phyloP scores from a whole-genome alignment of 1,140 invertebrate genomes.

The Sycophila sp. region DNA sequence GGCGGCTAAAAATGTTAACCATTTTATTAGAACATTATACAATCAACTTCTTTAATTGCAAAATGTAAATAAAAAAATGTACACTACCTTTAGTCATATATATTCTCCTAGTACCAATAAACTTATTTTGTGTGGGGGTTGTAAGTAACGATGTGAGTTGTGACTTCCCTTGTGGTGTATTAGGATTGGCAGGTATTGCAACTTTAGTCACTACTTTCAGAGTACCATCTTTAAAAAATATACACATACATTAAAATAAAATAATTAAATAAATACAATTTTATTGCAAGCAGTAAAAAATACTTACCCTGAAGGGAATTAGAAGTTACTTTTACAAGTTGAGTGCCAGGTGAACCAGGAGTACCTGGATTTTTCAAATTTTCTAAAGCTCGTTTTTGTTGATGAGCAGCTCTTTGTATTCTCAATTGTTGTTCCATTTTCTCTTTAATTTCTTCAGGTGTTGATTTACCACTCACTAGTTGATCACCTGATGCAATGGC shows the following conservation, averaged over 20 bases:
- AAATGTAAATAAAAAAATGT: slow-evolving; percentile 3
- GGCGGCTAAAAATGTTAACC: slow-evolving; percentile 61
- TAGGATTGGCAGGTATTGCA: slow-evolving; percentile 68
- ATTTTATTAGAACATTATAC: slow-evolving; percentile 16
- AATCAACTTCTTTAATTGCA: not conserved
- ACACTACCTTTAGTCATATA: slow-evolving; percentile 80
- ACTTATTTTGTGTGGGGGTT: slow-evolving; percentile 72
- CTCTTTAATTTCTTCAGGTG: slow-evolving; percentile 86
- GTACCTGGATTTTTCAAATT: slow-evolving; percentile 64
- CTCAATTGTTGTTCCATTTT: slow-evolving; percentile 91
- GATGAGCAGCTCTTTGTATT: slow-evolving; percentile 85
- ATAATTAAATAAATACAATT: slow-evolving; percentile 28
- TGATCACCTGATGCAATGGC: slow-evolving; percentile 53
- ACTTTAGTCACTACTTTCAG: slow-evolving; percentile 73
- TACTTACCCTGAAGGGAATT: slow-evolving; percentile 65
- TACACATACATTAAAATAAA: slow-evolving; percentile 40
- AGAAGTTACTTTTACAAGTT: slow-evolving; percentile 69
- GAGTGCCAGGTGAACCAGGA: slow-evolving; percentile 52
- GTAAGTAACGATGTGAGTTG: slow-evolving; percentile 76
- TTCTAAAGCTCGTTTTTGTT: slow-evolving; percentile 82
- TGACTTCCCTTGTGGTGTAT: slow-evolving; percentile 71
- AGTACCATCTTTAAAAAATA: slow-evolving; percentile 65
- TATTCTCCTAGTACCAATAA: slow-evolving; percentile 76
- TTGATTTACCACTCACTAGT: slow-evolving; percentile 69
- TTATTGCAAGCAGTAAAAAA: not conserved